Conservation (phyloP, 2,888 invertebrate species). For the Pedicia rivosa region DNA sequence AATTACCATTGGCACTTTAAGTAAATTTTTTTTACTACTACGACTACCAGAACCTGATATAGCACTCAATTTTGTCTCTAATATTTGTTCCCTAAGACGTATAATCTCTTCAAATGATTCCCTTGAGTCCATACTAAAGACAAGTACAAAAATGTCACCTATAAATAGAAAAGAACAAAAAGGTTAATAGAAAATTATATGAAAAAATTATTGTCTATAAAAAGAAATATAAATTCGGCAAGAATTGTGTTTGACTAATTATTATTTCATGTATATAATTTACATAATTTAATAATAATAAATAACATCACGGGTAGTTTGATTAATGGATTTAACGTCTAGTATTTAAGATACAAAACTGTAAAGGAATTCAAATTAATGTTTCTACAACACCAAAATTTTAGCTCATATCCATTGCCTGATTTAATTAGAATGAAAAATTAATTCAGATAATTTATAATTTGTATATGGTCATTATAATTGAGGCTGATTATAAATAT, state of each 20-base stretch:
- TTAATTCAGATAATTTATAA: too few relatives aligned
- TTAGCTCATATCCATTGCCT: too few relatives aligned
- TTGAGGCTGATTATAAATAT: too few relatives aligned
- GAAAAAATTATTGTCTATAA: too few relatives aligned
- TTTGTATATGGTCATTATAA: too few relatives aligned
- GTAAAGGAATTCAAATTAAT: too few relatives aligned
- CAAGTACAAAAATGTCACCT: conserved; percentile 67
- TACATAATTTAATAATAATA: neutral
- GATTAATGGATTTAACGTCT: too few relatives aligned
- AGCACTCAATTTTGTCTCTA: conserved; percentile 68
- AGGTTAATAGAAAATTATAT: too few relatives aligned
- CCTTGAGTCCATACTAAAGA: conserved; percentile 70
- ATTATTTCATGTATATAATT: neutral
- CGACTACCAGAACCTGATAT: conserved; percentile 40
- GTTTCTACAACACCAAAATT: too few relatives aligned
- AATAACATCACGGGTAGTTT: neutral
- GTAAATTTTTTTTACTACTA: conserved; percentile 39
- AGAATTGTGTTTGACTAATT: neutral
- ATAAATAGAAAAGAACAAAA: conserved; percentile 15
- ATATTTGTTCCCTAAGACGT: conserved; percentile 61
- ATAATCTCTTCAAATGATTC: conserved; percentile 75
- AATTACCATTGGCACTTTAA: conserved; percentile 69
- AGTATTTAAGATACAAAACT: too few relatives aligned
- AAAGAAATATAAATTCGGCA: neutral
- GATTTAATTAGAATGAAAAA: too few relatives aligned